Evolutionary conservation across 2,888 invertebrate species (phyloP).

Genomic region (Hydriomena furcata): DNA sequence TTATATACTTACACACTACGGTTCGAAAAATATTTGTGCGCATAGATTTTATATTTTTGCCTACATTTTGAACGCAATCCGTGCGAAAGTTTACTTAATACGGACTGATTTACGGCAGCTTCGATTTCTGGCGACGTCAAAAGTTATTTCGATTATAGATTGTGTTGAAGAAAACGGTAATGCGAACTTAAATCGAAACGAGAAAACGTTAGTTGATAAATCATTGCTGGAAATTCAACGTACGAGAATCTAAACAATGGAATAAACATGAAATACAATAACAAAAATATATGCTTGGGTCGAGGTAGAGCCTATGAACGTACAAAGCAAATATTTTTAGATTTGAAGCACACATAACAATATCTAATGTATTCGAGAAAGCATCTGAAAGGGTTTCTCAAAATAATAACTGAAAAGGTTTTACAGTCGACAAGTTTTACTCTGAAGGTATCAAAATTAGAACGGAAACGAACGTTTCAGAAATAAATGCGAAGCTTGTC

Average conservation of each 20-base stretch:
- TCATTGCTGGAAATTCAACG: conserved; percentile 10
- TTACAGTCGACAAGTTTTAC: conserved; percentile 31
- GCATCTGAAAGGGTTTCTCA: conserved; percentile 21
- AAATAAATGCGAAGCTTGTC: conserved; percentile 14
- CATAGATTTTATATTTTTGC: conserved; percentile 15
- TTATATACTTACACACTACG: conserved; percentile 9
- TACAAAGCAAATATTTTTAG: conserved; percentile 12
- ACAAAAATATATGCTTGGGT: not conserved
- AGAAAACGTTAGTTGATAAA: conserved; percentile 12
- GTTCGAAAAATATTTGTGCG: conserved; percentile 4
- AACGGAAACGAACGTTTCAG: conserved; percentile 6
- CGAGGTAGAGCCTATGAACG: conserved; percentile 5
- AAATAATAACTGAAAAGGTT: conserved; percentile 34
- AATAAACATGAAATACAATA: not conserved
- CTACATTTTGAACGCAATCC: conserved; percentile 25
- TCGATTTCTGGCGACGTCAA: conserved; percentile 38
- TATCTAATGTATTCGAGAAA: conserved; percentile 13
- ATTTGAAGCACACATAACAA: not conserved
- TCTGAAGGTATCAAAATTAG: conserved; percentile 21
- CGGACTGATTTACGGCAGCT: conserved; percentile 41
- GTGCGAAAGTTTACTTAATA: conserved; percentile 39
- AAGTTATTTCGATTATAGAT: conserved; percentile 33
- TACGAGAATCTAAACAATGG: conserved; percentile 2
- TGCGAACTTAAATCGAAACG: conserved; percentile 7
- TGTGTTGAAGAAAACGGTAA: conserved; percentile 23